phyloP scores from a whole-genome alignment of 1,140 invertebrate species.

The Drosophila saltans region DNA sequence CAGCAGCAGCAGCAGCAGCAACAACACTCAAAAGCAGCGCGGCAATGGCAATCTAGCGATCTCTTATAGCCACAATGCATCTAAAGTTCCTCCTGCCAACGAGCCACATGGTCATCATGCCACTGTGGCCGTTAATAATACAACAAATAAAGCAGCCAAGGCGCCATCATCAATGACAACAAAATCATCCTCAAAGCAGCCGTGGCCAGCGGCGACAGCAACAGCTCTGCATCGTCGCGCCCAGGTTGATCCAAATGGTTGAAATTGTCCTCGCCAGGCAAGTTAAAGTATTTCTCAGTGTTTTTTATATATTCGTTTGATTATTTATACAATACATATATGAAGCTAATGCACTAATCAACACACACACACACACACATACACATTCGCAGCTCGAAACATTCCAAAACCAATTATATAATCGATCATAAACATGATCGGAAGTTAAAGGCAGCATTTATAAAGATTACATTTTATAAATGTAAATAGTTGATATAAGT shows the following conservation, averaged over 20 bases:
- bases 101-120: slow-evolving; percentile 41
- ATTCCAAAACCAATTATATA: slow-evolving; percentile 67
- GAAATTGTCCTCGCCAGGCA: slow-evolving; percentile 20
- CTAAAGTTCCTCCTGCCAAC: slow-evolving; percentile 79
- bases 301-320: background rate
- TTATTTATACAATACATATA: slow-evolving; percentile 53
- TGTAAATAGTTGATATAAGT: slow-evolving; percentile 43
- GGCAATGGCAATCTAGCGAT: slow-evolving; percentile 53
- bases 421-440: slow-evolving; percentile 24
- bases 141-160: slow-evolving; percentile 21
- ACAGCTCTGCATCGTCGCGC: slow-evolving; percentile 63
- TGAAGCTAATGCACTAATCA: slow-evolving; percentile 64
- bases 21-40: slow-evolving; percentile 51
- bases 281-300: background rate
- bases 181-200: slow-evolving; percentile 52
- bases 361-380: slow-evolving; percentile 38
- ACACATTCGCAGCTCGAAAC: slow-evolving; percentile 75
- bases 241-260: slow-evolving; percentile 81
- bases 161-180: slow-evolving; percentile 15
- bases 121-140: slow-evolving; percentile 55
- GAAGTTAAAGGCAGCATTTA: slow-evolving; percentile 49
- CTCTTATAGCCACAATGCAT: slow-evolving; percentile 59
- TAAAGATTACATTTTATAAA: slow-evolving; percentile 74
- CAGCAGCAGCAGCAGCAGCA: slow-evolving; percentile 43
- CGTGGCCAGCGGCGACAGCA: slow-evolving; percentile 62